phyloP scores from a whole-genome alignment of 1,140 invertebrate genomes.

The Acyrthosiphon pisum region DNA sequence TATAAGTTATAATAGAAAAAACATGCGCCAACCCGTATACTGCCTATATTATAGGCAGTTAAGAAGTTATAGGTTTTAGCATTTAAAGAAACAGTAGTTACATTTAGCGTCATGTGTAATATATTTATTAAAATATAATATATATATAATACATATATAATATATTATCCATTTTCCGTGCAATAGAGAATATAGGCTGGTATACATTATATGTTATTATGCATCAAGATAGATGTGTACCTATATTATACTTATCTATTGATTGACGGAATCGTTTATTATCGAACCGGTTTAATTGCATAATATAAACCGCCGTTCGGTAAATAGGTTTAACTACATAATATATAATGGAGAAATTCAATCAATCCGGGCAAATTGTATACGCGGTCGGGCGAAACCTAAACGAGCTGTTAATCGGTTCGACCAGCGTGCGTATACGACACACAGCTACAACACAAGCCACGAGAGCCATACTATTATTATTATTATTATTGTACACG shows the following conservation, averaged over 20 bases:
- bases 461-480: background rate
- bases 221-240: no score
- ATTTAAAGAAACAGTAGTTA: background rate
- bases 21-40: background rate
- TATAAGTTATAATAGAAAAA: background rate
- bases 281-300: background rate
- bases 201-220: no score
- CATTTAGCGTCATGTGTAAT: background rate
- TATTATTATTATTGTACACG: background rate
- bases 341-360: background rate
- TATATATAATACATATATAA: no score
- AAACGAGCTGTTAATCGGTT: constrained; percentile 26
- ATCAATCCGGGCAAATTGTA: background rate
- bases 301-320: background rate
- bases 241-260: no score
- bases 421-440: background rate
- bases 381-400: background rate
- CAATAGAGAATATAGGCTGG: no score
- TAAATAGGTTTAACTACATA: background rate
- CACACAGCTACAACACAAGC: no score
- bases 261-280: background rate
- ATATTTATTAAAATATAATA: no score
- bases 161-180: background rate
- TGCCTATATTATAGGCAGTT: background rate
- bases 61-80: background rate